These are phyloP conservation scores for Beris chalybata DNA, from an alignment of 2,888 invertebrate genomes.

Conservation along the genomic window DNA sequence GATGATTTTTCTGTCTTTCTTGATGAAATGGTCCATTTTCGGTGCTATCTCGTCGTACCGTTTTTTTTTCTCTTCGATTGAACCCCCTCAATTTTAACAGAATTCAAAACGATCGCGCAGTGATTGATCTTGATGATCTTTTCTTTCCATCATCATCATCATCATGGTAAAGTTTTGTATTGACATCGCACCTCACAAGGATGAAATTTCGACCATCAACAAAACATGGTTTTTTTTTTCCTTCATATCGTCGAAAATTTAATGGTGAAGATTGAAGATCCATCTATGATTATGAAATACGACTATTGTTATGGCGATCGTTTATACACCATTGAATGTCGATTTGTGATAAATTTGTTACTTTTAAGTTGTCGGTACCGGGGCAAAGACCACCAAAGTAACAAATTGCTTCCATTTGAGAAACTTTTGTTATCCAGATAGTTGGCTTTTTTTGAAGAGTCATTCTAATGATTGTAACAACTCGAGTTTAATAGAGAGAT, in stretches of 20 bases:
- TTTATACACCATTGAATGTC: slow-evolving; percentile 29
- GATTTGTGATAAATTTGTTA: slow-evolving; percentile 33
- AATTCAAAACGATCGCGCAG: slow-evolving; percentile 1
- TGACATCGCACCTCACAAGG: slow-evolving; percentile 27
- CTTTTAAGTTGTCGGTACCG: slow-evolving; percentile 15
- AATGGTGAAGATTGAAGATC: slow-evolving; percentile 8
- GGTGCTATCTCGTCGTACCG: not conserved
- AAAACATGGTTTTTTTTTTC: slow-evolving; percentile 21
- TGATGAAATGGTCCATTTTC: slow-evolving; percentile 14
- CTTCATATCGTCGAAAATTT: not conserved
- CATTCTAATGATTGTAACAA: slow-evolving; percentile 24
- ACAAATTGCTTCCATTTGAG: slow-evolving; percentile 32
- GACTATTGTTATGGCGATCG: slow-evolving; percentile 17
- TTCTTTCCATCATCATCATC: slow-evolving; percentile 17
- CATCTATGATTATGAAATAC: slow-evolving; percentile 20
- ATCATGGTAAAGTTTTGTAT: slow-evolving; percentile 30
- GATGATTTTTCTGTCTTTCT: slow-evolving; percentile 15
- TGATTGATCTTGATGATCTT: slow-evolving; percentile 14
- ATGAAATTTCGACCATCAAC: slow-evolving; percentile 22
- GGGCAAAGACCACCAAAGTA: slow-evolving; percentile 29
- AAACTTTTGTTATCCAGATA: slow-evolving; percentile 16
- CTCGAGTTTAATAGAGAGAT: slow-evolving; percentile 20
- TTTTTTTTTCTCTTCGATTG: slow-evolving; percentile 3
- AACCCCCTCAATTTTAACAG: not conserved
- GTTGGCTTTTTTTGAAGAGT: slow-evolving; percentile 17